These are phyloP conservation scores for Chroicocephalus ridibundus DNA, from an alignment of 2,113 vertebrate genomes.

Conservation along the genomic window DNA sequence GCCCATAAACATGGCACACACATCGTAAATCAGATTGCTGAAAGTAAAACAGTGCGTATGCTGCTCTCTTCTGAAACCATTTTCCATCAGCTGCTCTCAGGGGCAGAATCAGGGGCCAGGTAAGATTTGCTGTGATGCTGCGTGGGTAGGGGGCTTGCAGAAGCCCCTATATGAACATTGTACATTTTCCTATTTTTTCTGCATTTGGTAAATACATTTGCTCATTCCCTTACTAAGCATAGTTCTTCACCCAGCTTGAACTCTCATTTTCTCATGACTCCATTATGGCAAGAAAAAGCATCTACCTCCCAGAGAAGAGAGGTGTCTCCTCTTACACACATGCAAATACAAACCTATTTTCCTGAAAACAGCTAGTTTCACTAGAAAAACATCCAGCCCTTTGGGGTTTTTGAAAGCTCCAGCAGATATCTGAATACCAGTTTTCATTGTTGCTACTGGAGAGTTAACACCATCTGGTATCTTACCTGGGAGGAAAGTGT, in stretches of 20 bases:
- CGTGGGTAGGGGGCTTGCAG: not conserved
- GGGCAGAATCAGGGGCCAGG: not conserved
- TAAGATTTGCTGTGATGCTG: not conserved
- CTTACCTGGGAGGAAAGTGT: not conserved
- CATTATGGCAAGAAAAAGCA: not conserved
- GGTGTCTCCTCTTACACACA: not conserved
- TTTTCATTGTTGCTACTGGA: not conserved
- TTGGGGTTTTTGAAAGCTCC: not conserved
- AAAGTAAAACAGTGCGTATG: not conserved
- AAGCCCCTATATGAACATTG: not conserved
- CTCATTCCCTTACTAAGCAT: not conserved
- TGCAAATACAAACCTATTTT: not conserved
- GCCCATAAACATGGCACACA: not conserved
- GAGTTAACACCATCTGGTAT: not conserved
- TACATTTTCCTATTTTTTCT: not conserved
- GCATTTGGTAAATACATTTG: not conserved
- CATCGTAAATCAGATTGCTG: not conserved
- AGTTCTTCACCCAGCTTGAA: not conserved
- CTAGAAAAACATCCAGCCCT: not conserved
- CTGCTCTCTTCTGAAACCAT: not conserved
- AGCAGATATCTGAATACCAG: not conserved
- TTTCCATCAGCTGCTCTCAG: not conserved
- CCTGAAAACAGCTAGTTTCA: not conserved
- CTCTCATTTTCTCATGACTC: not conserved
- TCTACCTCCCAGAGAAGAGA: not conserved